Evolutionary conservation across 1,140 invertebrate species (phyloP).

Genomic region (Hylaeus anthracinus): DNA sequence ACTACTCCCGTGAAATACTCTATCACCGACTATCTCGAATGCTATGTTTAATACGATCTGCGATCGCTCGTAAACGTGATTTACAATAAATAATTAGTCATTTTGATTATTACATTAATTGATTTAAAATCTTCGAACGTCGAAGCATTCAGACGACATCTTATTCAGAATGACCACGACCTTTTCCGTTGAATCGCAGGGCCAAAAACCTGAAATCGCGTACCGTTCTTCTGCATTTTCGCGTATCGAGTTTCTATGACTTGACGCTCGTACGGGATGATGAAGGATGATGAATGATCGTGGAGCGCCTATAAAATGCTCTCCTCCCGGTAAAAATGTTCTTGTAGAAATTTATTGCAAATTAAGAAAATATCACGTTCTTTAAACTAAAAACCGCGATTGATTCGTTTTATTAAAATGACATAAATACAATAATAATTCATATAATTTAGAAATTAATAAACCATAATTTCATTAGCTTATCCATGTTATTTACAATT

Average conservation of each 20-base stretch:
- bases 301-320: constrained; percentile 58
- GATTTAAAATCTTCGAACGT: not conserved
- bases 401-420: not conserved
- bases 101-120: too few species aligned
- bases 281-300: constrained; percentile 67
- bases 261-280: constrained; percentile 64
- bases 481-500: too few species aligned
- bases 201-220: not conserved
- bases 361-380: not conserved
- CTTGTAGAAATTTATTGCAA: not conserved
- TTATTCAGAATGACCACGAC: not conserved
- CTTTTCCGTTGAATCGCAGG: not conserved
- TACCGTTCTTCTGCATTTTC: not conserved
- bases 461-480: not conserved
- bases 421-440: not conserved
- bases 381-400: not conserved
- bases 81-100: too few species aligned
- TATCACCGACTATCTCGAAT: not conserved
- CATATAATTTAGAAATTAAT: not conserved
- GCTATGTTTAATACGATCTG: not conserved
- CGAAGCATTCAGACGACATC: constrained; percentile 14
- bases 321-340: constrained; percentile 27
- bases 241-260: constrained; percentile 68
- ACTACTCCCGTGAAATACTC: not conserved
- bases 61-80: too few species aligned